These are phyloP conservation scores for Lasioglossum figueresi DNA, from an alignment of 2,888 invertebrate species.

Conservation along the genomic window DNA sequence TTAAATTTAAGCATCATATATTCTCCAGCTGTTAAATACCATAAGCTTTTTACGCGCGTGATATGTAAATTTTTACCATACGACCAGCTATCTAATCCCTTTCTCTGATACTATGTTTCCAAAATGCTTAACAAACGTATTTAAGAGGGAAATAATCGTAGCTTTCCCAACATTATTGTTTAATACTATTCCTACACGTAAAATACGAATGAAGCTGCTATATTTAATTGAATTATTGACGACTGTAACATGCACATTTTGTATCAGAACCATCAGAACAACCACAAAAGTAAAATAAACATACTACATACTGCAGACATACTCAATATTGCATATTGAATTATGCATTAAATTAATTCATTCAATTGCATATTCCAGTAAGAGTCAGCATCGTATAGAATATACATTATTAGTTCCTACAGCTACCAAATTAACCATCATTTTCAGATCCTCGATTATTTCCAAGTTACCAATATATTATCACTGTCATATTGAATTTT, in stretches of 20 bases:
- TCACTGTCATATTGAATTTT: neutral
- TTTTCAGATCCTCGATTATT: neutral
- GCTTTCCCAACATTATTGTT: neutral
- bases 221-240: neutral
- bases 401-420: neutral
- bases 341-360: neutral
- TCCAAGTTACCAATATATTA: neutral
- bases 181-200: neutral
- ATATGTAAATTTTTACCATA: slow-evolving; percentile 4
- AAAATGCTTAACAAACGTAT: slow-evolving; percentile 2
- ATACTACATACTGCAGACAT: too few relatives aligned
- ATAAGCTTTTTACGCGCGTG: slow-evolving; percentile 1
- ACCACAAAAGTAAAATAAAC: neutral
- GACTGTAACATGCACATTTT: neutral
- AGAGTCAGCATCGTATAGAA: neutral
- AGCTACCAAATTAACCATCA: neutral
- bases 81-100: slow-evolving; percentile 11
- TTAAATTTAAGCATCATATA: neutral
- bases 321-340: neutral
- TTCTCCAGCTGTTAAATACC: neutral
- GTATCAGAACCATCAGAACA: neutral
- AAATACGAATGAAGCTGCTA: neutral
- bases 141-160: neutral
- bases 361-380: neutral
- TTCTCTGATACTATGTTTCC: neutral